Percentiles rank a stretch among this genome's conserved stretches.
phyloP scores from a whole-genome alignment of 2,888 invertebrate species.

The Caenorhabditis angaria region DNA sequence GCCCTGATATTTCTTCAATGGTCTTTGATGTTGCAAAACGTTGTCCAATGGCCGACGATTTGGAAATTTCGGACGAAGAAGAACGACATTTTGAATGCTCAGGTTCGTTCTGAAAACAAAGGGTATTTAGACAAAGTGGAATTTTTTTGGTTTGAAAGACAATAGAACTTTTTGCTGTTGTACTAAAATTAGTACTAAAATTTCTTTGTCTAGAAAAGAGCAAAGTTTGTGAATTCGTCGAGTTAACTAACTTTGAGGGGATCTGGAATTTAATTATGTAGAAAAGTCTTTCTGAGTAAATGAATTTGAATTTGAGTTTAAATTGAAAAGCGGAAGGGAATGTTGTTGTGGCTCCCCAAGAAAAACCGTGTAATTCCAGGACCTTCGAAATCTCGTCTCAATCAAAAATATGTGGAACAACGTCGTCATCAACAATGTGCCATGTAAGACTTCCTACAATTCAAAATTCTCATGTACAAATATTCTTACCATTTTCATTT shows the following conservation, averaged over 20 bases:
- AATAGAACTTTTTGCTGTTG: not conserved
- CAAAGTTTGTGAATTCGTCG: too few relatives aligned
- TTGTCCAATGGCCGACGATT: slow-evolving; percentile 47
- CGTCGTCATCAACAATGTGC: slow-evolving; percentile 49
- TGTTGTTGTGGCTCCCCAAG: too few relatives aligned
- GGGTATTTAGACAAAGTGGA: not conserved
- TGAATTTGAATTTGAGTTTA: not conserved
- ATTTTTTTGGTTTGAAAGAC: slow-evolving; percentile 35
- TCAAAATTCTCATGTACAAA: not conserved
- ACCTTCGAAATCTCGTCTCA: slow-evolving; percentile 20
- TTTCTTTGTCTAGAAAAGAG: too few relatives aligned
- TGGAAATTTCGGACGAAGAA: slow-evolving; percentile 53
- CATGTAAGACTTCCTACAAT: slow-evolving; percentile 39
- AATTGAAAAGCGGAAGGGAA: too few relatives aligned
- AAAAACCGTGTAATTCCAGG: too few relatives aligned
- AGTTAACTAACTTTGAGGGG: not conserved
- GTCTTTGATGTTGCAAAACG: slow-evolving; percentile 24
- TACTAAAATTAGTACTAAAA: not conserved
- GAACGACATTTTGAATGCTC: slow-evolving; percentile 42
- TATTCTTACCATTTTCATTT: slow-evolving; percentile 7
- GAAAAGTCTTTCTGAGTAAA: too few relatives aligned
- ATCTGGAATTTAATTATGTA: too few relatives aligned
- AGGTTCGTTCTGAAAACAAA: not conserved
- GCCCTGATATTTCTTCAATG: slow-evolving; percentile 44
- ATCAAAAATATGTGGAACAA: slow-evolving; percentile 46